Evolutionary conservation across 2,797 vertebrate species (phyloP).

Genomic region (Falco concolor): DNA sequence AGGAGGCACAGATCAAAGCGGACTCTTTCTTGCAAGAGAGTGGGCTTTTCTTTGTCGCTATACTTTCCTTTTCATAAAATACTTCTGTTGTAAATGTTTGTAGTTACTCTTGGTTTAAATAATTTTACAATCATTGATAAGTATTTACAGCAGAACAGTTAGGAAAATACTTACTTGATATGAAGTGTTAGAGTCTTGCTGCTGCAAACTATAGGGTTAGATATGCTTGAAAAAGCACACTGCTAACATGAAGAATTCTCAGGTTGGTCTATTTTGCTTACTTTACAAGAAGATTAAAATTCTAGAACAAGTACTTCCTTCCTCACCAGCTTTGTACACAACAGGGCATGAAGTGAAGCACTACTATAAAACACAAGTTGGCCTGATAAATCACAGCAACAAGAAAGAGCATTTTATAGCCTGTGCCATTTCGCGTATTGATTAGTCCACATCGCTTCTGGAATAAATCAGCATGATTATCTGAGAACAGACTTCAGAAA

Average conservation of each 20-base stretch:
- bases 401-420: not conserved
- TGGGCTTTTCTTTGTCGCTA: not conserved
- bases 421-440: not conserved
- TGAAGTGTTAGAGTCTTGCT: not conserved
- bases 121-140: not conserved
- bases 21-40: not conserved
- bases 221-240: not conserved
- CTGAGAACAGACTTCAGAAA: not conserved
- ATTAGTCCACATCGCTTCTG: not conserved
- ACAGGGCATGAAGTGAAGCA: not conserved
- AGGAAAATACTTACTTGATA: not conserved
- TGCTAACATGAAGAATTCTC: not conserved
- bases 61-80: not conserved
- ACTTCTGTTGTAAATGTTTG: not conserved
- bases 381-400: not conserved
- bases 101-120: not conserved
- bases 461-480: not conserved
- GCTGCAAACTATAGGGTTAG: not conserved
- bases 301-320: not conserved
- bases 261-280: not conserved
- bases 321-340: not conserved
- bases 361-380: not conserved
- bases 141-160: not conserved
- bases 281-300: not conserved
- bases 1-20: conserved; percentile 53